Base-by-base conservation (phyloP, 1,140 invertebrate species). In the Eubasilissa regina region DNA sequence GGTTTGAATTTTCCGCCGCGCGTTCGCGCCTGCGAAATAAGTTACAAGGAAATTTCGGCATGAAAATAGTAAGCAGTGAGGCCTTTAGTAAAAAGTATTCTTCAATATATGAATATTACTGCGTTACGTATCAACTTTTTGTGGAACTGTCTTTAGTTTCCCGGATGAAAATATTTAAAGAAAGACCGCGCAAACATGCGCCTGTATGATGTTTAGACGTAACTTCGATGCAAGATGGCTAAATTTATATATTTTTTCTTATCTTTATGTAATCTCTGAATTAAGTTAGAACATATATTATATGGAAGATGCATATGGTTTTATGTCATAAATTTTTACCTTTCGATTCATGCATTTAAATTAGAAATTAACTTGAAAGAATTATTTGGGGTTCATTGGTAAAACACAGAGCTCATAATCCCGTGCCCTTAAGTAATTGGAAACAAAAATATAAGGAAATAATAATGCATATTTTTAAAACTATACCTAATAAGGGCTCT, bases 1-100 rank as follows among this genome's bases (percentile, higher is more conserved):
- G 51, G 25, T 64, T 81, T 75, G 80, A 81, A 81, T 81, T 81
- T 81, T 81, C 75, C 80, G 80, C 80, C 80, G 13, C 48, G 19
- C 15, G 43, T n/a, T 15, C 17, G 75, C 75, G 76, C 75, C 74
- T 80, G 80, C 78, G 80, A 48, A 81, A 17, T 70, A 11, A 70
- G 43, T 3, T 0, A 66, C 15, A 58, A 58, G 4, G 8, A 15
- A 58, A 15, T 19, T 13, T 21, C 8, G 7, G n/a, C 4, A 4
- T 21, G 11, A 58, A 58, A 58, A 8, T 7, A 12, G 7, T 0
- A 3, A 17, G 15, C 12, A 10, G 17, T 19, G 25, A 35, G 9
- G 9, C 12, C 55, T 15, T 4, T 19, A 0, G 25, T 35, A 35
- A 35, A 35, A 10, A 19, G 55, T 0, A 58, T 58, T 58, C 3